Percentiles rank a stretch among this genome's conserved stretches.
Evolutionary conservation across 1,140 invertebrate species (phyloP).

Genomic region (Tetranychus urticae): DNA sequence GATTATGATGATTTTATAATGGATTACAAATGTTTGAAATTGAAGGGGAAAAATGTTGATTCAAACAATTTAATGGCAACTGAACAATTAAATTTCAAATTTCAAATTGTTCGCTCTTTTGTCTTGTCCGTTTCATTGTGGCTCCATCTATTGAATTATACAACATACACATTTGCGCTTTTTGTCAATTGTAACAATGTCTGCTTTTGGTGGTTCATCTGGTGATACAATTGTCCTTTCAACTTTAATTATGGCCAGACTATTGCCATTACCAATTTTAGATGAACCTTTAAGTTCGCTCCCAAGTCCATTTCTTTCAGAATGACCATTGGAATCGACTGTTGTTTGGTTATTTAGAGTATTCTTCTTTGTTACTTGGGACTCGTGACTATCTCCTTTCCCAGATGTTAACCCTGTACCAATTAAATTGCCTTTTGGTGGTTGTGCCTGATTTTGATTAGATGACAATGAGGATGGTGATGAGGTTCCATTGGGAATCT

Average conservation of each 20-base stretch:
- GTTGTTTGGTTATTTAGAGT: not conserved
- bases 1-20: no score
- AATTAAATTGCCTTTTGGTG: not conserved
- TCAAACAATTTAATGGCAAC: no score
- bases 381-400: no score
- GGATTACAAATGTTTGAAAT: no score
- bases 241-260: not conserved
- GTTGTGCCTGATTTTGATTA: not conserved
- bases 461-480: not conserved
- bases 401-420: no score
- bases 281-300: not conserved
- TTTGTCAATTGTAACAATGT: conserved; percentile 49
- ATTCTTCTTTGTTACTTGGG: no score
- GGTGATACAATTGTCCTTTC: not conserved
- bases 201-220: not conserved
- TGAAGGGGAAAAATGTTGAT: no score
- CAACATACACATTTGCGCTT: conserved; percentile 55
- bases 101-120: no score
- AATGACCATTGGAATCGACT: not conserved
- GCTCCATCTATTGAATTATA: conserved; percentile 38
- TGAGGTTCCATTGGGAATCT: not conserved
- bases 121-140: no score
- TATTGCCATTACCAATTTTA: not conserved
- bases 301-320: not conserved
- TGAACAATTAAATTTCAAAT: no score